Percentiles rank a stretch among this genome's conserved stretches.
phyloP scores from a whole-genome alignment of 2,113 vertebrate genomes.

The Phaethon lepturus region DNA sequence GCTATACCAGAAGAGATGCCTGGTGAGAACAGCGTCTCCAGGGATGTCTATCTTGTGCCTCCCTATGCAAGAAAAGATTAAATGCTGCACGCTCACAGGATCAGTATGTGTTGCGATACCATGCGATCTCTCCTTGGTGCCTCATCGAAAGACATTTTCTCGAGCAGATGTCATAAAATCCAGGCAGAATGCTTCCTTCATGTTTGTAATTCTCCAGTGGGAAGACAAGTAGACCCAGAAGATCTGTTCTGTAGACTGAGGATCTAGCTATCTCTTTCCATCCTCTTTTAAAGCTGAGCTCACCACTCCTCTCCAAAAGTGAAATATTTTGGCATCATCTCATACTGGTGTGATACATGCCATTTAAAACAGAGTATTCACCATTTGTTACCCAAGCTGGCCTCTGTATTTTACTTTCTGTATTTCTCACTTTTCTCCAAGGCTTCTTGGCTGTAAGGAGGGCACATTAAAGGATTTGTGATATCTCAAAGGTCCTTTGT shows the following conservation, averaged over 20 bases:
- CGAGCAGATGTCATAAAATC: not conserved
- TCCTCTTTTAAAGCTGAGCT: not conserved
- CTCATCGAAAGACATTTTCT: not conserved
- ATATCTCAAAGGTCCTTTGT: not conserved
- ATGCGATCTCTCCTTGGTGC: not conserved
- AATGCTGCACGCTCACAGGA: not conserved
- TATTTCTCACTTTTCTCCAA: not conserved
- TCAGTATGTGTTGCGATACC: rapidly evolving
- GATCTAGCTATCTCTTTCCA: not conserved
- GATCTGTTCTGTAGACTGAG: not conserved
- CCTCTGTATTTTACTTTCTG: not conserved
- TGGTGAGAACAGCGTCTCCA: not conserved
- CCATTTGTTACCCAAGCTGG: not conserved
- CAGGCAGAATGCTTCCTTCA: not conserved
- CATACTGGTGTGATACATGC: not conserved
- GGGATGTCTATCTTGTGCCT: not conserved
- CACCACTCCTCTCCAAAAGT: not conserved
- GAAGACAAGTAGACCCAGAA: not conserved
- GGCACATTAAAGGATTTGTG: not conserved
- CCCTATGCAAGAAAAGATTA: not conserved
- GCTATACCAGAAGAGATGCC: not conserved
- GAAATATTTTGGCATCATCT: not conserved
- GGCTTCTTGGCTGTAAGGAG: not conserved
- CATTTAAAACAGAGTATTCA: not conserved
- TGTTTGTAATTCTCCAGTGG: not conserved